phyloP scores from a whole-genome alignment of 2,888 invertebrate genomes.

The Meteorus cinctellus region DNA sequence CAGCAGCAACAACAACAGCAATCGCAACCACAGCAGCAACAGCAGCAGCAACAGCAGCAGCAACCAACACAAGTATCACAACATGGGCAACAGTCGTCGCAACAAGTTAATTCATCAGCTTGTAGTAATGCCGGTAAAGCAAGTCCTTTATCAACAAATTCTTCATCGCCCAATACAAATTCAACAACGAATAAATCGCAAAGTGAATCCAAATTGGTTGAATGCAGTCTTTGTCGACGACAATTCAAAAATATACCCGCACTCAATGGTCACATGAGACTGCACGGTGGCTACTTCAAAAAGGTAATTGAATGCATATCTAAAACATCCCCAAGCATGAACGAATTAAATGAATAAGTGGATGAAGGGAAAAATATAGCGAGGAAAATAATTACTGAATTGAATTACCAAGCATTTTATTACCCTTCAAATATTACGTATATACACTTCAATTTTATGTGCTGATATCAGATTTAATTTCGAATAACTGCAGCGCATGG shows the following conservation, averaged over 20 bases:
- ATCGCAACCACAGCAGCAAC: constrained; percentile 57
- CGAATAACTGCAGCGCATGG: not conserved
- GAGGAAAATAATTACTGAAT: not conserved
- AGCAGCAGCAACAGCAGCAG: constrained; percentile 60
- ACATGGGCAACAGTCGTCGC: constrained; percentile 63
- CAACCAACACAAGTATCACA: constrained; percentile 58
- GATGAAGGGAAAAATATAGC: not conserved
- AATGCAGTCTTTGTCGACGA: constrained; percentile 95
- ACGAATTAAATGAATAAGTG: not conserved
- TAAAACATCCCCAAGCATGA: constrained; percentile 17
- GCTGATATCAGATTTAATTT: constrained; percentile 6
- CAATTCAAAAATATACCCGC: constrained; percentile 98
- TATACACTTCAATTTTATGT: not conserved
- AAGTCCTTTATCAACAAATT: constrained; percentile 66
- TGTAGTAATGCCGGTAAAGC: constrained; percentile 65
- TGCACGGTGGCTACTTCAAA: constrained; percentile 98
- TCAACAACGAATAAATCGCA: constrained; percentile 72
- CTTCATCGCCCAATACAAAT: constrained; percentile 68
- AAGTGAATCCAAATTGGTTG: constrained; percentile 88
- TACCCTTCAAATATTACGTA: not conserved
- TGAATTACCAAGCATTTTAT: not conserved
- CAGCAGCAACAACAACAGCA: not conserved
- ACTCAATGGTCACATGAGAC: constrained; percentile 97
- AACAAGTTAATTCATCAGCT: constrained; percentile 67
- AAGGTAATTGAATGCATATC: constrained; percentile 77